Percentiles rank a stretch among this genome's conserved stretches.
Conservation (phyloP, 2,113 vertebrate species). For the Origma solitaria region DNA sequence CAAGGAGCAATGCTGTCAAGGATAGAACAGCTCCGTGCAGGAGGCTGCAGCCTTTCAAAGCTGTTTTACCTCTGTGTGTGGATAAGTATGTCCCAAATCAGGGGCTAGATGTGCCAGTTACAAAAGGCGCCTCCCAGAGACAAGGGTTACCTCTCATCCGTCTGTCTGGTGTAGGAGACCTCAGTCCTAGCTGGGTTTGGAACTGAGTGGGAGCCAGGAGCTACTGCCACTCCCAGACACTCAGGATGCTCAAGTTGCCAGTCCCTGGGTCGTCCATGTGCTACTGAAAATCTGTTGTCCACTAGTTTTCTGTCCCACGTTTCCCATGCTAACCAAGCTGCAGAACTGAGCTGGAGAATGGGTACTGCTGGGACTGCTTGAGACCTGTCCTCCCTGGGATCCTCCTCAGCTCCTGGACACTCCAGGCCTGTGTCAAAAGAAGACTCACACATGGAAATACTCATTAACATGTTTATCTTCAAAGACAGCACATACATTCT, state of each 20-base stretch:
- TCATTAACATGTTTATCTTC: neutral
- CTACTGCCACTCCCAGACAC: neutral
- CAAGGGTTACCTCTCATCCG: neutral
- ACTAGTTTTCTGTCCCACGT: neutral
- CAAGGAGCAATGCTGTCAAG: neutral
- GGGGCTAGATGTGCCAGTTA: neutral
- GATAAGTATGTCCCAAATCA: neutral
- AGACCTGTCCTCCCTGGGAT: rapidly evolving
- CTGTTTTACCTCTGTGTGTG: neutral
- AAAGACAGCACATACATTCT: neutral
- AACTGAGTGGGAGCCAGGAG: neutral
- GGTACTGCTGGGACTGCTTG: neutral
- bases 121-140: neutral
- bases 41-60: neutral
- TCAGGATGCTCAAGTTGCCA: neutral
- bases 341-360: neutral
- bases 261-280: rapidly evolving
- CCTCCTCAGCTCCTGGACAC: neutral
- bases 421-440: neutral
- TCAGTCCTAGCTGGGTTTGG: neutral
- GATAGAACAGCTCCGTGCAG: neutral
- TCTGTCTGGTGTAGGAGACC: neutral
- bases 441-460: neutral
- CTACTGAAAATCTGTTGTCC: neutral
- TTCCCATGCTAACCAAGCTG: neutral